Evolutionary conservation across 2,113 vertebrate species (phyloP).

Genomic region (Macaca mulatta): DNA sequence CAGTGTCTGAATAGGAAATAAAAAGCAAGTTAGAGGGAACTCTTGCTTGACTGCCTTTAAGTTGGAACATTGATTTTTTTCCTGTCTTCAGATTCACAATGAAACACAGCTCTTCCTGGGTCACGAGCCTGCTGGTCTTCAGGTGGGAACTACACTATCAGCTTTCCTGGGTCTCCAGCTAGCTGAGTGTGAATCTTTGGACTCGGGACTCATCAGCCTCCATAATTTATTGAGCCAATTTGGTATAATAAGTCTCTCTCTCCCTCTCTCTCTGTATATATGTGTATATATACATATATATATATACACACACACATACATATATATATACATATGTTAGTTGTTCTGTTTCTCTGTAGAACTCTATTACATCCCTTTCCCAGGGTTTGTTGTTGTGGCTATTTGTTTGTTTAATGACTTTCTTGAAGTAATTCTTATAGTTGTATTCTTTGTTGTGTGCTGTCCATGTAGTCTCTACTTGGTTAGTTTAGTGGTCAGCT

Average conservation of each 20-base stretch:
- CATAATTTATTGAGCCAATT: not conserved
- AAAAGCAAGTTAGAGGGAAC: not conserved
- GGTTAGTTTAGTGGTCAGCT: not conserved
- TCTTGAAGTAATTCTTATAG: not conserved
- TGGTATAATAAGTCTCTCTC: not conserved
- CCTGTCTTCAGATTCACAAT: not conserved
- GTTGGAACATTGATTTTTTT: not conserved
- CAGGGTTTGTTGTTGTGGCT: not conserved
- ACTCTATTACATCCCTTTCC: not conserved
- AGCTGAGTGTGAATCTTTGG: not conserved
- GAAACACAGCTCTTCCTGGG: not conserved
- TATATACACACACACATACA: no score
- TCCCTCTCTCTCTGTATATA: not conserved
- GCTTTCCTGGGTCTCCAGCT: not conserved
- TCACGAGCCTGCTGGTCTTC: not conserved
- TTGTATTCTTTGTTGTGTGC: not conserved
- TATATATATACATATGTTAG: no score
- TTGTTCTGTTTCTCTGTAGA: not conserved
- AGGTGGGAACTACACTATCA: not conserved
- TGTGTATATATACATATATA: no score
- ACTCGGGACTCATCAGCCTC: not conserved
- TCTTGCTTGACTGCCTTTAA: not conserved
- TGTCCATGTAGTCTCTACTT: not conserved
- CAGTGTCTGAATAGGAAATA: not conserved
- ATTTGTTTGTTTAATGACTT: not conserved